Evolutionary conservation across 2,113 vertebrate species (phyloP).

Genomic region (Paracanthobrama guichenoti): DNA sequence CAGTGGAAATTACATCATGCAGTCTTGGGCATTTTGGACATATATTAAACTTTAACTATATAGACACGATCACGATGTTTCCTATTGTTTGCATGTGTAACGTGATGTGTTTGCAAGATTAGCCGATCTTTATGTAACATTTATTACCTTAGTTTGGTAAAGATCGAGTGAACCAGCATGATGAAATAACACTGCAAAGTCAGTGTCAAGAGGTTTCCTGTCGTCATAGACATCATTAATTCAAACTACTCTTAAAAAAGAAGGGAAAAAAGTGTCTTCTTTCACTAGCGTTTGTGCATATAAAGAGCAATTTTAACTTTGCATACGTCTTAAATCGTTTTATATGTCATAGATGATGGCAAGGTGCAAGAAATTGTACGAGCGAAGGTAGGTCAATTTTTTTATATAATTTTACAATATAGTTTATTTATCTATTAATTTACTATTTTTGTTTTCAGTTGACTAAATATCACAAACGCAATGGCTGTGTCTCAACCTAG

Average conservation of each 20-base stretch:
- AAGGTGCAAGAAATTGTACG: conserved; percentile 53
- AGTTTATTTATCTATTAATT: not conserved
- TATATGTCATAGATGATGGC: conserved; percentile 60
- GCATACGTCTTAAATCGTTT: not conserved
- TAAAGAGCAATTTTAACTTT: not conserved
- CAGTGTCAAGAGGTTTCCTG: not conserved
- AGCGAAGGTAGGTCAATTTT: conserved; percentile 63
- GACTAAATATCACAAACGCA: not conserved
- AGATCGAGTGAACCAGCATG: not conserved
- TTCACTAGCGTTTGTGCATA: not conserved
- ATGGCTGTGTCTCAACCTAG: not conserved
- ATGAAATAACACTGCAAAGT: not conserved
- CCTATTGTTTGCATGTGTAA: not conserved
- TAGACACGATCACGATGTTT: accelerated
- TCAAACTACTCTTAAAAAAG: not conserved
- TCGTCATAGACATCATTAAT: not conserved
- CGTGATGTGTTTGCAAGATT: not conserved
- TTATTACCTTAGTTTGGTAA: not conserved
- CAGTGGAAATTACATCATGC: conserved; percentile 64
- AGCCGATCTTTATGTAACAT: not conserved
- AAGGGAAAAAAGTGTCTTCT: too few species aligned
- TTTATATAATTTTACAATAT: not conserved
- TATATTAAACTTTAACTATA: not conserved
- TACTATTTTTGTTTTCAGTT: not conserved
- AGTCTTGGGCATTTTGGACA: not conserved